phyloP scores from a whole-genome alignment of 2,113 vertebrate species.

The Gambusia holbrooki region DNA sequence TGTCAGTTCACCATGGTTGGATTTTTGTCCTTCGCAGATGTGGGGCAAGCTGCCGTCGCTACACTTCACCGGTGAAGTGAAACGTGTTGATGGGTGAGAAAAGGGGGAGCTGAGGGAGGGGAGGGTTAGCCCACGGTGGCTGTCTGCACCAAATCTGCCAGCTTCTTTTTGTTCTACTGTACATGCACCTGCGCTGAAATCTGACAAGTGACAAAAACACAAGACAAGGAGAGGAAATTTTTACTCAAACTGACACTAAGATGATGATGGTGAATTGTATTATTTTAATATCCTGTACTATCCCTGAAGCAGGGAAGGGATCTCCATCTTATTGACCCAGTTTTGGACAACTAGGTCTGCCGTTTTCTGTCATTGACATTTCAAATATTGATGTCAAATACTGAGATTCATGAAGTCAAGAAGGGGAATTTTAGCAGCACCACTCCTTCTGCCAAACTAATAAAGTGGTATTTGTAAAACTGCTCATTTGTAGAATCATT shows the following conservation, averaged over 20 bases:
- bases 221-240: background rate
- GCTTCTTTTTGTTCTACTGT: constrained; percentile 20
- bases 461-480: too few relatives aligned
- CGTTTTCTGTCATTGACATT: background rate
- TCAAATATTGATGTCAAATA: too few relatives aligned
- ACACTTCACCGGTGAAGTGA: constrained; percentile 47
- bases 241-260: background rate
- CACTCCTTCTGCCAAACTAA: background rate
- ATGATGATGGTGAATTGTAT: background rate
- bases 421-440: background rate
- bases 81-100: constrained; percentile 17
- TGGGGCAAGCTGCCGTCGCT: constrained; percentile 49
- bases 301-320: background rate
- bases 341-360: background rate
- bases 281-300: background rate
- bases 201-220: background rate
- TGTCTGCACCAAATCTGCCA: constrained; percentile 48
- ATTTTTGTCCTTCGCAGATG: constrained; percentile 46
- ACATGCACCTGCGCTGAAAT: constrained; percentile 29
- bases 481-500: too few relatives aligned
- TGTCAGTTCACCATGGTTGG: constrained; percentile 11
- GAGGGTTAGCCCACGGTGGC: constrained; percentile 45
- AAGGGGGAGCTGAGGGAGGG: background rate
- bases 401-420: background rate
- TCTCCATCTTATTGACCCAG: background rate